Evolutionary conservation across 2,888 invertebrate genomes (phyloP).

Genomic region (Oxystoma pomonae): DNA sequence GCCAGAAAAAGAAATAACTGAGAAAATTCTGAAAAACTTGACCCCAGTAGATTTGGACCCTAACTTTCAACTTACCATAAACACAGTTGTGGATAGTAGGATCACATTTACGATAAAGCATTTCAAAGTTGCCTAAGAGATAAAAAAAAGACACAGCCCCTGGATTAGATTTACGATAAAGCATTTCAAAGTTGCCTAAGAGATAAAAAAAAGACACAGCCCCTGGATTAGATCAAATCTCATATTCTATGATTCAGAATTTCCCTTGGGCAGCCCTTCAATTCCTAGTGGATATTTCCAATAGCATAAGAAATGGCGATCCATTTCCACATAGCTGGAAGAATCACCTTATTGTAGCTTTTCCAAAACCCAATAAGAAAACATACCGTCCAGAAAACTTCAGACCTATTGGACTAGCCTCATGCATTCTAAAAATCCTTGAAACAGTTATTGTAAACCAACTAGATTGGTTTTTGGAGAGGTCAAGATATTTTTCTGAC

Average conservation of each 20-base stretch:
- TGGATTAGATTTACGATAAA: background rate
- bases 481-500: background rate
- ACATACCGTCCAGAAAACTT: background rate
- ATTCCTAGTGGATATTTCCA: background rate
- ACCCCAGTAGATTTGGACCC: background rate
- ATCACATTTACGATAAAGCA: background rate
- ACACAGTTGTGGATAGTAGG: background rate
- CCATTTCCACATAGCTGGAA: background rate
- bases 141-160: background rate
- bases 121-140: no score
- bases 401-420: background rate
- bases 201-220: background rate
- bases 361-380: background rate
- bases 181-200: no score
- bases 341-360: background rate
- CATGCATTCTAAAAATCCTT: background rate
- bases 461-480: conserved; percentile 1
- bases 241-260: background rate
- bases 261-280: background rate
- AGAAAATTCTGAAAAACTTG: background rate
- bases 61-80: background rate
- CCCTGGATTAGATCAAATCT: background rate
- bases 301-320: background rate
- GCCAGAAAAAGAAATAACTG: background rate
- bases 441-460: background rate